Evolutionary conservation across 2,113 vertebrate species (phyloP), one percentile per base, ranked within the genome.

Genomic region (Gobio gobio): DNA sequence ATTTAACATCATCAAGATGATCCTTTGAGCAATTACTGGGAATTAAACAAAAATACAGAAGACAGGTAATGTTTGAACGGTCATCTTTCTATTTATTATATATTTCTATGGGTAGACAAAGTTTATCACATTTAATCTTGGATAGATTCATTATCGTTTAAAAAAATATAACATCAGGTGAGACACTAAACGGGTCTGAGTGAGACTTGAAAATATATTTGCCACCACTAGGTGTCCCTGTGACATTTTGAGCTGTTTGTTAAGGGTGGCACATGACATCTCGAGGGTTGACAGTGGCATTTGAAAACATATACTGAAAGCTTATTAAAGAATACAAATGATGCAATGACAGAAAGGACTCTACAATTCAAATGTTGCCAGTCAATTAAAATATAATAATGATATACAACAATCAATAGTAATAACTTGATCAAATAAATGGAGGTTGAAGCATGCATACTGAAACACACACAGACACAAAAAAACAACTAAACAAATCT

Each of bases 211-310:
- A 14, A 58, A 79, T 66, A 26, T 5, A 63, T n/a, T 73, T 51
- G 10, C 54, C 24, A 89, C 93, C 94, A 94, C 94, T 91, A 95
- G 94, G 90, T 93, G 94, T 91, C 94, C 88, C 88, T 93, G 81
- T 91, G 89, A 91, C 90, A 90, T 73, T 87, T 92, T 10, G 4
- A 43, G 10, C 33, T 12, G 40, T 63, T 63, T 61, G 33, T 78
- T 3, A 79, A 79, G 36, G 14, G 14, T 63, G 78, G 12, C 12
- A 18, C 54, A 24, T 78, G 56, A 61, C 36, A 79, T 79, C 22
- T 77, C n/a, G 45, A 79, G 40, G 36, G 54, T 18, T 63, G 77
- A 79, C 77, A 78, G 29, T 58, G 51, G 18, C 29, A 40, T 77
- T 24, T 16, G 33, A 43, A 78, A 79, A 63, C 4, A 79, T 1